phyloP scores from a whole-genome alignment of 2,888 invertebrate species.

The Elegia similella region DNA sequence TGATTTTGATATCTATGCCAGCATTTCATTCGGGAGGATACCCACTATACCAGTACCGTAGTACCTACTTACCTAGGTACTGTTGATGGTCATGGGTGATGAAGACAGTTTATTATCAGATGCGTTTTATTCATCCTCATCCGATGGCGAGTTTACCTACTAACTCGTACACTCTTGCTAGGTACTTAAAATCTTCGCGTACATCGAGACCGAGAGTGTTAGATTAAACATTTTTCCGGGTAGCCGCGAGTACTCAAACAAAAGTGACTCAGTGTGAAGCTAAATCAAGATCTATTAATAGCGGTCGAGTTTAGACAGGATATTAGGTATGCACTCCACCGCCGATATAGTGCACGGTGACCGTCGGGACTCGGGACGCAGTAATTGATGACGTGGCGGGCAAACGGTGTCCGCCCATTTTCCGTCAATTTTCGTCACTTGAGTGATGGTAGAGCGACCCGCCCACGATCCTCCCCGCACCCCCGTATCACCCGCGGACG shows the following conservation, averaged over 20 bases:
- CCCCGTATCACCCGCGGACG: slow-evolving; percentile 48
- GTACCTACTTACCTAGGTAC: too few species aligned
- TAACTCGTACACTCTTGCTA: too few species aligned
- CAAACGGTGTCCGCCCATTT: slow-evolving; percentile 80
- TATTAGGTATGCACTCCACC: slow-evolving; percentile 67
- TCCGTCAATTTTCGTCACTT: slow-evolving; percentile 82
- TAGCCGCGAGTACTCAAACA: slow-evolving; percentile 11
- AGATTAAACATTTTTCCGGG: background rate
- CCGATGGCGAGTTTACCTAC: too few species aligned
- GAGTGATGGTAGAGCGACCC: slow-evolving; percentile 77
- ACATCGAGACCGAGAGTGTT: background rate
- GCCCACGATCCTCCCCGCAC: slow-evolving; percentile 53
- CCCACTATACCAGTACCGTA: too few species aligned
- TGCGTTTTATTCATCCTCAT: too few species aligned
- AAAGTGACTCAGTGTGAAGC: slow-evolving; percentile 8
- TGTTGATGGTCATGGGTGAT: too few species aligned
- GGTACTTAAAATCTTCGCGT: too few species aligned
- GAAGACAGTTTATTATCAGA: too few species aligned
- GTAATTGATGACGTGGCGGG: slow-evolving; percentile 81
- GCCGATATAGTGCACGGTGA: slow-evolving; percentile 61
- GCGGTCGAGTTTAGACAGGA: slow-evolving; percentile 48
- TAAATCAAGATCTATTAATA: slow-evolving; percentile 45
- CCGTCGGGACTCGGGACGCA: slow-evolving; percentile 74
- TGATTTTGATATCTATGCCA: too few species aligned
- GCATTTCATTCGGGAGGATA: too few species aligned